These are phyloP conservation scores for Antechinus stuartii DNA, from an alignment of 2,113 vertebrate species.

Conservation along the genomic window DNA sequence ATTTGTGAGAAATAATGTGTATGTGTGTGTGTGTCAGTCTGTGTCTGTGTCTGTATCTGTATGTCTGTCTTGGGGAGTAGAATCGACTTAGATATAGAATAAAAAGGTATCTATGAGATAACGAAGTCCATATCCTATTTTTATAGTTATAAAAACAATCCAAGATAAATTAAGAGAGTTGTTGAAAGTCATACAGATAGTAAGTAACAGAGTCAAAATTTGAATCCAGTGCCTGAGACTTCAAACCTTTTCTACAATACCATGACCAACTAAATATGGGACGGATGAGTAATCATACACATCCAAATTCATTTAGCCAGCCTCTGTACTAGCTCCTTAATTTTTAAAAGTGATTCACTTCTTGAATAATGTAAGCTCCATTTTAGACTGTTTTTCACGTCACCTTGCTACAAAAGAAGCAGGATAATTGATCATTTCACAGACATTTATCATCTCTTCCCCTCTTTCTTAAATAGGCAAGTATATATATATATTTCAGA, in stretches of 20 bases:
- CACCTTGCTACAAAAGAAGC: not conserved
- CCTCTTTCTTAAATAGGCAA: not conserved
- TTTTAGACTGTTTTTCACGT: not conserved
- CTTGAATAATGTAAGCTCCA: not conserved
- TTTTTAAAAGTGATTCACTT: not conserved
- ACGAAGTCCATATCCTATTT: not conserved
- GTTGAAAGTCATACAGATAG: not conserved
- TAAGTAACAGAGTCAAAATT: not conserved
- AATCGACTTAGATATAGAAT: not conserved
- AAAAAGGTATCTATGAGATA: not conserved
- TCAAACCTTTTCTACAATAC: not conserved
- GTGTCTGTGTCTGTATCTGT: too few relatives aligned
- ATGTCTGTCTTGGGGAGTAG: not conserved
- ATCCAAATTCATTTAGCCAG: not conserved
- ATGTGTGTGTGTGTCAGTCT: too few relatives aligned
- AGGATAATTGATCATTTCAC: not conserved
- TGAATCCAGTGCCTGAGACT: not conserved
- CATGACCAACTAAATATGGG: not conserved
- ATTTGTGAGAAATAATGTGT: not conserved
- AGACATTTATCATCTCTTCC: not conserved
- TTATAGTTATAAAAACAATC: not conserved
- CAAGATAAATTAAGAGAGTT: not conserved
- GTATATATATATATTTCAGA: not conserved
- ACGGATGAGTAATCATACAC: too few relatives aligned
- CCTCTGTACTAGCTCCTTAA: too few relatives aligned